phyloP scores from a whole-genome alignment of 2,888 invertebrate genomes.

The Drosophila robusta region DNA sequence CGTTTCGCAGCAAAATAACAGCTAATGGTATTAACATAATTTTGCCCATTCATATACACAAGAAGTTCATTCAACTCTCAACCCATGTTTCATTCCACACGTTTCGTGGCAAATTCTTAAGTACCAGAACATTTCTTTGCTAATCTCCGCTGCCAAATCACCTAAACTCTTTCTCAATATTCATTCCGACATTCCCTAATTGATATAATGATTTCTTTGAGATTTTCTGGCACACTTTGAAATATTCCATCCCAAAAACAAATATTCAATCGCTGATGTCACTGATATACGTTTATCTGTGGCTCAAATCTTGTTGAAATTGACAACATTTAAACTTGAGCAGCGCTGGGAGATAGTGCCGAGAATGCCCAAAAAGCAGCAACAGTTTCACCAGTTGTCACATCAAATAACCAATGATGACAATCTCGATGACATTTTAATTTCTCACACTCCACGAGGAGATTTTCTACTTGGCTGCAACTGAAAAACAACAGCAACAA shows the following conservation, averaged over 20 bases:
- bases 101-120: background rate
- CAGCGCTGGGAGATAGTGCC: slow-evolving; percentile 45
- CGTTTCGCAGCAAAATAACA: background rate
- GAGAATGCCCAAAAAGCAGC: slow-evolving; percentile 26
- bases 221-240: slow-evolving; percentile 36
- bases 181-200: background rate
- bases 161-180: background rate
- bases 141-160: background rate
- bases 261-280: slow-evolving; percentile 55
- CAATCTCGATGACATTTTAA: slow-evolving; percentile 84
- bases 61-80: slow-evolving; percentile 5
- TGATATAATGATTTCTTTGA: background rate
- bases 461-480: slow-evolving; percentile 77
- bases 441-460: slow-evolving; percentile 70
- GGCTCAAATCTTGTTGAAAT: slow-evolving; percentile 80
- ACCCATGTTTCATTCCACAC: background rate
- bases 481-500: slow-evolving; percentile 34
- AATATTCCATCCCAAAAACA: background rate
- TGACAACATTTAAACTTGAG: slow-evolving; percentile 80
- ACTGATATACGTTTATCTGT: slow-evolving; percentile 63
- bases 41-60: background rate
- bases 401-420: slow-evolving; percentile 73
- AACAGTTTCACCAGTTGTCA: slow-evolving; percentile 68
- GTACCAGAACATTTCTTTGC: background rate
- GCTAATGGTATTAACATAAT: no score